Percentiles rank a stretch among this genome's conserved stretches.
Conservation (phyloP, 2,113 vertebrate genomes). For the Cariama cristata region DNA sequence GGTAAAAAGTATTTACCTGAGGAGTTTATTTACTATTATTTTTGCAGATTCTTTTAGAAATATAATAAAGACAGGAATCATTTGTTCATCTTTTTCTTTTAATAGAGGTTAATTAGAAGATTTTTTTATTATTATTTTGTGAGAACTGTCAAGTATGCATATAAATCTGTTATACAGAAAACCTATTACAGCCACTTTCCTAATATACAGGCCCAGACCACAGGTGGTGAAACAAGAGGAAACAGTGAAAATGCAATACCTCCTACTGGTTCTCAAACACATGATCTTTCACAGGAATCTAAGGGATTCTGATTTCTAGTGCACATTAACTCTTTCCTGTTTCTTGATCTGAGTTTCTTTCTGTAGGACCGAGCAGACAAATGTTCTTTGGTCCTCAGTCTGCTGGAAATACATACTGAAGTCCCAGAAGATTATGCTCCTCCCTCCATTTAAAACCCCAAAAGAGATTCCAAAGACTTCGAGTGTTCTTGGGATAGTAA, state of each 20-base stretch:
- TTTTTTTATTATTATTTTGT: neutral
- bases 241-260: neutral
- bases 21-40: neutral
- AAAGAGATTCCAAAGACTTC: neutral
- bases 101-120: neutral
- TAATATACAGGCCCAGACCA: neutral
- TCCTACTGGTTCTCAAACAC: neutral
- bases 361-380: neutral
- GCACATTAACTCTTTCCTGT: neutral
- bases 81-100: neutral
- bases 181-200: neutral
- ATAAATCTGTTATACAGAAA: neutral
- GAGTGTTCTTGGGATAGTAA: neutral
- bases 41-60: neutral
- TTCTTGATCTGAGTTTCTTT: neutral
- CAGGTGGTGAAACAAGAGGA: neutral
- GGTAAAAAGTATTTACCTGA: neutral
- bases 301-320: neutral
- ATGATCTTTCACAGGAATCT: neutral
- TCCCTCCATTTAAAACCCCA: neutral
- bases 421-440: accelerated
- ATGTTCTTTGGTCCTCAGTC: neutral
- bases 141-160: neutral
- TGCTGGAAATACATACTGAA: neutral
- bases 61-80: neutral